Percentiles rank a stretch among this genome's conserved stretches.
phyloP scores from a whole-genome alignment of 1,140 invertebrate species.

The Marisa cornuarietis region DNA sequence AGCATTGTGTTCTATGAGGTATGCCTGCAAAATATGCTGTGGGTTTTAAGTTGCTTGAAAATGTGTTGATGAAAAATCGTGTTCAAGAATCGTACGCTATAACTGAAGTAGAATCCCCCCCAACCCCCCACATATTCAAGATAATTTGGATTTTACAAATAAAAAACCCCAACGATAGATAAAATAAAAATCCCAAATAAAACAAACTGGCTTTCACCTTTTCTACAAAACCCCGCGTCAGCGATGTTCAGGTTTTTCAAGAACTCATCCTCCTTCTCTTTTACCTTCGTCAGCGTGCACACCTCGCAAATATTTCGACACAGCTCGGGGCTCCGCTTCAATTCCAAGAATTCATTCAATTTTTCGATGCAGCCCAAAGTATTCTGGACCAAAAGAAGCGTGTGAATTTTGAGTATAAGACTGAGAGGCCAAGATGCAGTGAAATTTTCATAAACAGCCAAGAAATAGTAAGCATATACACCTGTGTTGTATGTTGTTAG shows the following conservation, averaged over 20 bases:
- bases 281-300: slow-evolving; percentile 1
- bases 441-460: neutral
- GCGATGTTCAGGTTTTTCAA: neutral
- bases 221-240: neutral
- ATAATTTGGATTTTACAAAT: neutral
- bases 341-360: slow-evolving; percentile 9
- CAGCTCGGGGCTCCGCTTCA: neutral
- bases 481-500: neutral
- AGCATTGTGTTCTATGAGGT: too few species aligned
- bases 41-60: neutral
- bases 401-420: neutral
- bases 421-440: neutral
- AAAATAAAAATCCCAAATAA: neutral
- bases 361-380: neutral
- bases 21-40: neutral
- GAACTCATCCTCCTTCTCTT: slow-evolving; percentile 2
- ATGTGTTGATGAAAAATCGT: neutral
- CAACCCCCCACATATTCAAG: slow-evolving; percentile 12
- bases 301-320: slow-evolving; percentile 6
- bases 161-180: neutral
- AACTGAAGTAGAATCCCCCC: neutral
- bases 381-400: neutral
- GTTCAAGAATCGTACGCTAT: neutral
- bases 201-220: neutral
- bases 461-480: neutral